Conservation (phyloP, 2,113 vertebrate genomes). For the Clarias batrachus region DNA sequence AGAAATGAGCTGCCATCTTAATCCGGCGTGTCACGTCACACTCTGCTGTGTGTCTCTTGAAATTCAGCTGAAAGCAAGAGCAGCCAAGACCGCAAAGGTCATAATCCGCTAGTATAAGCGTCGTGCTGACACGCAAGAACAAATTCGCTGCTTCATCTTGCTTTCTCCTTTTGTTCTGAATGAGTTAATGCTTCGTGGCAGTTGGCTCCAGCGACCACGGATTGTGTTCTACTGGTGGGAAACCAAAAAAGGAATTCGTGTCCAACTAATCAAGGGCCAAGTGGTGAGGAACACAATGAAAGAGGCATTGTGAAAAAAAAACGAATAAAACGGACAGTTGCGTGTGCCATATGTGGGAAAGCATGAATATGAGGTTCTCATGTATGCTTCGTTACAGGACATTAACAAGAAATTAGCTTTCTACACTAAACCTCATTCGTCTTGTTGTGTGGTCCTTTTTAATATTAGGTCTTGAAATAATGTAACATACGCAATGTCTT, state of each 20-base stretch:
- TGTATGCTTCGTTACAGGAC: background rate
- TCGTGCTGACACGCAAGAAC: slow-evolving; percentile 14
- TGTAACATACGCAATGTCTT: no score
- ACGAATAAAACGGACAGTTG: background rate
- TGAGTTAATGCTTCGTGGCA: slow-evolving; percentile 26
- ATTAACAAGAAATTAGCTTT: background rate
- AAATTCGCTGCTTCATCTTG: slow-evolving; percentile 46
- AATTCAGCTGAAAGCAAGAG: slow-evolving; percentile 13
- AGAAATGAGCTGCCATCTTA: slow-evolving; percentile 41
- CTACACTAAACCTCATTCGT: background rate
- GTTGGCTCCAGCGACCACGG: background rate
- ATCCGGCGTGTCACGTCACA: slow-evolving; percentile 41
- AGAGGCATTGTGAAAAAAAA: background rate
- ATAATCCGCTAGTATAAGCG: slow-evolving; percentile 35
- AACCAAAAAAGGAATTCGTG: background rate
- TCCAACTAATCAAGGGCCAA: background rate
- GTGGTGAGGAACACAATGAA: slow-evolving; percentile 15
- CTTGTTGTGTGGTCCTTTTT: background rate
- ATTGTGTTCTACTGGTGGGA: slow-evolving; percentile 1
- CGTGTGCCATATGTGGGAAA: slow-evolving; percentile 7
- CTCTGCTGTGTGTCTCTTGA: slow-evolving; percentile 38
- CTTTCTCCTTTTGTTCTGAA: slow-evolving; percentile 15
- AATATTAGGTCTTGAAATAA: background rate
- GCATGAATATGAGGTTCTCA: background rate
- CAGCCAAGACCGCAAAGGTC: slow-evolving; percentile 44